phyloP scores from a whole-genome alignment of 2,113 vertebrate species.

The Calyptommatus sinebrachiatus region DNA sequence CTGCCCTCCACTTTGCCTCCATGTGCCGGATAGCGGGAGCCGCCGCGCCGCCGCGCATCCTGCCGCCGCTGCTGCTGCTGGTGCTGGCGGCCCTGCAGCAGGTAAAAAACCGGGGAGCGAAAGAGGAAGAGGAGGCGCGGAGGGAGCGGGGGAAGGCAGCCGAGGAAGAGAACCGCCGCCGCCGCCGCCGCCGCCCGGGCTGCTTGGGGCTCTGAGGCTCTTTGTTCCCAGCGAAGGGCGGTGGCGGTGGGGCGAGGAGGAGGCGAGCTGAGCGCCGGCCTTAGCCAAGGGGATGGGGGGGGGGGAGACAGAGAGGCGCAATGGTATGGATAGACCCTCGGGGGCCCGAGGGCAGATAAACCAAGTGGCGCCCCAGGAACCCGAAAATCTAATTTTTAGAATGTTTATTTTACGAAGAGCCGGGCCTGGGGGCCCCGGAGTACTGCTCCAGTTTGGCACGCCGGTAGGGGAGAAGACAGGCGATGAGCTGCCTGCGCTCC shows the following conservation, averaged over 20 bases:
- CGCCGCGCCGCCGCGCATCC: constrained; percentile 64
- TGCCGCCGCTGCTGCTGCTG: constrained; percentile 73
- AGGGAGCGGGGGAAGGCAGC: background rate
- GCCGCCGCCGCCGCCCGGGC: constrained; percentile 42
- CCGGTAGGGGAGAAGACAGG: no score
- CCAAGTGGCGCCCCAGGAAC: no score
- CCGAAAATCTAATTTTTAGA: no score
- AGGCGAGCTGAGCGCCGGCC: background rate
- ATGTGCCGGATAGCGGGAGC: constrained; percentile 74
- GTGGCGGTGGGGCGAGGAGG: background rate
- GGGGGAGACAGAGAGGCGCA: no score
- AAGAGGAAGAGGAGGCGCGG: constrained; percentile 11
- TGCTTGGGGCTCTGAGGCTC: constrained; percentile 65
- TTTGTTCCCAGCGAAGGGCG: constrained; percentile 67
- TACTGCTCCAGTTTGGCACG: no score
- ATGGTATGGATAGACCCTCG: no score
- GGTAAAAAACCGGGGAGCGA: no score
- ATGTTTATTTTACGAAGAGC: no score
- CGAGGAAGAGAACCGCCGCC: constrained; percentile 9
- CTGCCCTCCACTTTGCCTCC: constrained; percentile 70
- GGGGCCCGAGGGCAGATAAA: no score
- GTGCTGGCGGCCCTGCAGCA: constrained; percentile 69
- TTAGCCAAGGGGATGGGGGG: background rate
- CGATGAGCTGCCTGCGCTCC: no score
- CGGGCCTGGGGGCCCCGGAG: no score